phyloP scores from a whole-genome alignment of 2,797 vertebrate genomes.

The Rousettus madagascariensis region DNA sequence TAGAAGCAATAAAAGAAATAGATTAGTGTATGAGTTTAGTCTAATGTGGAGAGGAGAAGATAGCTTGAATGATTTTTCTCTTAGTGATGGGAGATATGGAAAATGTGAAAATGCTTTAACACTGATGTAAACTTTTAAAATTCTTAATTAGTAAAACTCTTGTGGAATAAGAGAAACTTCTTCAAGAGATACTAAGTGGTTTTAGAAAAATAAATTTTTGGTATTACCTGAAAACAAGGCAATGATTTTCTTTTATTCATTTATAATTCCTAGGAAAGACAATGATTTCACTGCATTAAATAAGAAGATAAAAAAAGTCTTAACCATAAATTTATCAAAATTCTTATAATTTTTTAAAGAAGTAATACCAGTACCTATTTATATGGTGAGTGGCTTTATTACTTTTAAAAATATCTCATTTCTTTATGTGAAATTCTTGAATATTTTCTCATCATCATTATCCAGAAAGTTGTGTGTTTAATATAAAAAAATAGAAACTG shows the following conservation, averaged over 20 bases:
- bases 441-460: not conserved
- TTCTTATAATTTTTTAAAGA: not conserved
- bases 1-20: not conserved
- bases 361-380: not conserved
- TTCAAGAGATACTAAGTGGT: not conserved
- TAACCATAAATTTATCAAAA: constrained; percentile 13
- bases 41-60: not conserved
- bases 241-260: not conserved
- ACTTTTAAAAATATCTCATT: not conserved
- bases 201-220: not conserved
- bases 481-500: not conserved
- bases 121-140: not conserved
- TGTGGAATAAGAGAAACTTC: not conserved
- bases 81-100: not conserved
- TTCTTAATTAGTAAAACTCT: not conserved
- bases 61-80: not conserved
- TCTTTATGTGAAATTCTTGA: not conserved
- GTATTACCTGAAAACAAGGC: not conserved
- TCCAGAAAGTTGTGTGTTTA: not conserved
- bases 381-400: not conserved
- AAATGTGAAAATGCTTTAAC: not conserved
- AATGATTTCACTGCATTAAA: not conserved
- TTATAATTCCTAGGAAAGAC: not conserved
- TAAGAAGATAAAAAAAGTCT: not conserved
- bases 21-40: not conserved